phyloP scores from a whole-genome alignment of 1,140 invertebrate species.

The Trinorchestia longiramus region DNA sequence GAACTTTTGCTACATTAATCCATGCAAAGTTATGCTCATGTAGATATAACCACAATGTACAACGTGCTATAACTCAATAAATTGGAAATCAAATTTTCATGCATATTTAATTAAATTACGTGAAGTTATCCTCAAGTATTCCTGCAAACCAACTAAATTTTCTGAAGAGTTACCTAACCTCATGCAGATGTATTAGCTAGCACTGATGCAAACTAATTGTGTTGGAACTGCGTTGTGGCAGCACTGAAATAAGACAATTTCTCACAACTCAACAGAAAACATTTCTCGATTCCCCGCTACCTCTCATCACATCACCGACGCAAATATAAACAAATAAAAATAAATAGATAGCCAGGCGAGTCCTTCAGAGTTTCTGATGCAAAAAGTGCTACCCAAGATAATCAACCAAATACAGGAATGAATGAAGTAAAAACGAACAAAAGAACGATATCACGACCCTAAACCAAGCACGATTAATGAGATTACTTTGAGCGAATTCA shows the following conservation, averaged over 20 bases:
- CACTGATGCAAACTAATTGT: neutral
- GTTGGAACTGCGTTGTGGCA: neutral
- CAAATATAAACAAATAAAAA: no score
- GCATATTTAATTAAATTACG: neutral
- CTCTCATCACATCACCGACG: neutral
- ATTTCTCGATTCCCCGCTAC: neutral
- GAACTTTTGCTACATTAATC: no score
- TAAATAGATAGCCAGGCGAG: neutral
- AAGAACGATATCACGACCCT: neutral
- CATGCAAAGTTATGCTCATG: no score
- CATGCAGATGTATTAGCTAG: neutral
- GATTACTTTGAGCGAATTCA: neutral
- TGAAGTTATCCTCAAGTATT: neutral
- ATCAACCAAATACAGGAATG: neutral
- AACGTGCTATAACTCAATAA: no score
- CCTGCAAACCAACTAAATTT: neutral
- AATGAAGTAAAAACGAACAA: neutral
- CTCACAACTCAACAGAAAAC: neutral
- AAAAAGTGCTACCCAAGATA: neutral
- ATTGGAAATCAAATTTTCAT: neutral
- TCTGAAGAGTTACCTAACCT: neutral
- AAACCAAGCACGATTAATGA: neutral
- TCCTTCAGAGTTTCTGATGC: neutral
- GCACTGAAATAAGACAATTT: neutral
- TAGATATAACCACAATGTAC: no score